Conservation (phyloP, 2,797 vertebrate genomes). For the Dendrocincla tyrannina region DNA sequence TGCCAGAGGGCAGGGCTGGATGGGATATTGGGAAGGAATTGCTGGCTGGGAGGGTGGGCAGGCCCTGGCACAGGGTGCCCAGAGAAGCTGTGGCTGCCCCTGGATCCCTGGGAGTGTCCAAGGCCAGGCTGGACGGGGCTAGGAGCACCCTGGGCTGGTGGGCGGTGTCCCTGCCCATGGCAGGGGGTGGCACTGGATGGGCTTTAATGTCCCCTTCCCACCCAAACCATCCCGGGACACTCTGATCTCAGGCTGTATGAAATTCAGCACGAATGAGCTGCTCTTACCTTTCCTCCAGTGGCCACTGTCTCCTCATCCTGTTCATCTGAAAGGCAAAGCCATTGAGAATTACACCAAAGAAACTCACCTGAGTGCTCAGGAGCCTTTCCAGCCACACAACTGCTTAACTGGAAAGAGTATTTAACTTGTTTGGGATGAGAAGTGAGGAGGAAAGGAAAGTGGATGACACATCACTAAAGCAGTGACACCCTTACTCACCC, state of each 20-base stretch:
- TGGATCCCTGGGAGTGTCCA: not conserved
- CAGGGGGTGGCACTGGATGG: not conserved
- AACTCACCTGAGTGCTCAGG: accelerated
- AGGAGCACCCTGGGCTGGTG: not conserved
- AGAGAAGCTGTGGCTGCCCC: not conserved
- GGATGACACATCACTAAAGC: not conserved
- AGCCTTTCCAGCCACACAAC: not conserved
- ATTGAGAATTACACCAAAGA: not conserved
- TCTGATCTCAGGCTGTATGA: not conserved
- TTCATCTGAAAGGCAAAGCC: constrained; percentile 84
- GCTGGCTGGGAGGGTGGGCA: too few relatives aligned
- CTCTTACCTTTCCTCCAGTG: constrained; percentile 90
- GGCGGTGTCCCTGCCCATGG: not conserved
- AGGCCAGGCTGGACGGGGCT: not conserved
- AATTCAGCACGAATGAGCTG: not conserved
- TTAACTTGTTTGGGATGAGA: not conserved
- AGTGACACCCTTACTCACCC: not conserved
- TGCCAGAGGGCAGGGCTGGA: not conserved
- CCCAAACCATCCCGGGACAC: not conserved
- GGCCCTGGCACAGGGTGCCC: too few relatives aligned
- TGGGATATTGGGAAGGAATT: not conserved
- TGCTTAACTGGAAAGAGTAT: not conserved
- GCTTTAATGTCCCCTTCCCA: not conserved
- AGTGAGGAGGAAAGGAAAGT: not conserved
- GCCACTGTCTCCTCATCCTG: constrained; percentile 92